These are phyloP conservation scores for Acinonyx jubatus DNA, from an alignment of 2,113 vertebrate species.

Conservation along the genomic window DNA sequence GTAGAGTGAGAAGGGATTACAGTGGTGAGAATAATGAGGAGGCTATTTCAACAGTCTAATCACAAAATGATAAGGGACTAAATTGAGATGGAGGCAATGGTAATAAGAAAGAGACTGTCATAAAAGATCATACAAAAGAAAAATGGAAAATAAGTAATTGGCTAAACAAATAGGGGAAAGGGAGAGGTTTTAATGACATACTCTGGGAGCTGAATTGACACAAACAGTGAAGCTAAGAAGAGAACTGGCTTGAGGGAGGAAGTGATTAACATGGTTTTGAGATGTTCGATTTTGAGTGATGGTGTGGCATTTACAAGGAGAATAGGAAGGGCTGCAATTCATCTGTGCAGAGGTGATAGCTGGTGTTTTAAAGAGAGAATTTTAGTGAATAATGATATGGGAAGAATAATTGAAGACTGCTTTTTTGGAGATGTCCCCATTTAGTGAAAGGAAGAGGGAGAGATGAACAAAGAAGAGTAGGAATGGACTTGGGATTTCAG, in stretches of 20 bases:
- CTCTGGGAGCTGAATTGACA: not conserved
- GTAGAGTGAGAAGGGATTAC: not conserved
- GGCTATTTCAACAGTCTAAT: not conserved
- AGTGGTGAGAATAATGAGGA: not conserved
- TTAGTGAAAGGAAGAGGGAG: not conserved
- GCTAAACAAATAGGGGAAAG: not conserved
- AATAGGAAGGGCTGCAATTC: not conserved
- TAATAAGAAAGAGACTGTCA: not conserved
- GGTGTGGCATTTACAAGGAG: not conserved
- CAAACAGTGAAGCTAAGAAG: not conserved
- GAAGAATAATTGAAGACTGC: not conserved
- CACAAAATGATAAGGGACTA: not conserved
- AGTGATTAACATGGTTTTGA: not conserved
- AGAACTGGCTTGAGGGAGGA: not conserved
- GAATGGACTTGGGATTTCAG: not conserved
- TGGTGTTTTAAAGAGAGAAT: not conserved
- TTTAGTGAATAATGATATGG: not conserved
- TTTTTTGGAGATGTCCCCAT: not conserved
- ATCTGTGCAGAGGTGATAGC: not conserved
- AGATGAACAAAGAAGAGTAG: not conserved
- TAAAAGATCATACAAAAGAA: not conserved
- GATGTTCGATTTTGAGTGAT: not conserved
- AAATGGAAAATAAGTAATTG: not conserved
- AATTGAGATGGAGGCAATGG: not conserved
- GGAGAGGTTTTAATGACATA: not conserved